Base-by-base conservation (phyloP, 2,888 invertebrate genomes). In the Phalera bucephala region DNA sequence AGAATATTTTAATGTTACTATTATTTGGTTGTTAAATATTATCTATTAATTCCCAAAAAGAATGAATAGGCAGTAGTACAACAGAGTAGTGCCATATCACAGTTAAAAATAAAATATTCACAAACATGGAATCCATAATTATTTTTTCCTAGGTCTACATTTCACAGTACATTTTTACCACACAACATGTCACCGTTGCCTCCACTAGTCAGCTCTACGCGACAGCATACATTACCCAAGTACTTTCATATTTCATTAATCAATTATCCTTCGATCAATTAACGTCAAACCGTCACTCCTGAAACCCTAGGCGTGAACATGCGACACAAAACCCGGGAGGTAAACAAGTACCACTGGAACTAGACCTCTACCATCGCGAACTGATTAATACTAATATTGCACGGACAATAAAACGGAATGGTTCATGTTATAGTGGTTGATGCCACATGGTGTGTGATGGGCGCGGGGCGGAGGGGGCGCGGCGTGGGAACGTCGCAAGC, bases 201-300 rank as follows among this genome's bases (percentile, higher is more conserved):
- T 44, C 48, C 37, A 17, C 17, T 21, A 29, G n/a, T 33, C 30
- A 12, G 8, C 10, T n/a, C 15, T 14, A 32, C 25, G 30, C 31
- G 34, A 42, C 63, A 65, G 49, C 61, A 46, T 50, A 56, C 58
- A 65, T 55, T 70, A 69, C 53, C 48, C 53, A 47, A 40, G 46
- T 45, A 49, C 58, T 63, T 63, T 70, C 64, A 68, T 72, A 73
- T 77, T 80, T 76, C 74, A 76, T 79, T 83, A 83, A 78, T 80
- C 80, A 83, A 84, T 84, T 83, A 78, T 61, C 69, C 75, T 64
- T 72, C 76, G 72, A 81, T 85, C 80, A 86, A 84, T 84, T 85
- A 84, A 67, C 71, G 70, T 66, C 63, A 50, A 64, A 45, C 62
- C 72, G 67, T 72, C 75, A 69, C 61, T 68, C 60, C 79, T 80